These are phyloP conservation scores for Agapostemon virescens DNA, from an alignment of 2,888 invertebrate species.

Conservation along the genomic window DNA sequence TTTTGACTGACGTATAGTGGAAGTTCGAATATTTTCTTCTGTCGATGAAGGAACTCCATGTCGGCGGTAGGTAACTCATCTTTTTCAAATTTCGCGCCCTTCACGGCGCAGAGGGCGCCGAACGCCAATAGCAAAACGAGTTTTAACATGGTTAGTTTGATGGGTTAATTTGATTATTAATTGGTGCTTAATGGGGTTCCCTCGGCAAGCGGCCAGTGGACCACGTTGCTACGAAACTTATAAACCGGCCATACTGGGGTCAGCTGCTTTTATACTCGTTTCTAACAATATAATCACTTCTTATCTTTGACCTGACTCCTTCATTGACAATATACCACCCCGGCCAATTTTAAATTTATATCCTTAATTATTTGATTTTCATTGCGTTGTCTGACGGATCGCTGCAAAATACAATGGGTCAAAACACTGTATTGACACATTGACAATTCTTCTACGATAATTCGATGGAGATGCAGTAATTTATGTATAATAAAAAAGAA, in stretches of 20 bases:
- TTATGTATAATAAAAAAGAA: too few species aligned
- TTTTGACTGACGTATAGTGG: conserved; percentile 74
- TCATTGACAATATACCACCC: conserved; percentile 18
- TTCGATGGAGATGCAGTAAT: not conserved
- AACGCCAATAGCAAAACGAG: conserved; percentile 27
- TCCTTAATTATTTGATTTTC: not conserved
- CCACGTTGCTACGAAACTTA: conserved; percentile 1
- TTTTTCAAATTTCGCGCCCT: not conserved
- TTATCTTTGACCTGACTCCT: conserved; percentile 34
- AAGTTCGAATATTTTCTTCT: conserved; percentile 78
- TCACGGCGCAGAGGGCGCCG: conserved; percentile 12
- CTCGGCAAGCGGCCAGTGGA: not conserved
- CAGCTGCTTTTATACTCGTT: conserved; percentile 46
- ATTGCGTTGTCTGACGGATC: not conserved
- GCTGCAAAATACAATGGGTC: not conserved
- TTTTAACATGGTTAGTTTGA: too few species aligned
- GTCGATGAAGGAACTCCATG: conserved; percentile 76
- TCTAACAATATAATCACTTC: conserved; percentile 33
- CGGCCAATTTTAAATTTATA: not conserved
- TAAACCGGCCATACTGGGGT: not conserved
- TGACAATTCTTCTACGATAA: not conserved
- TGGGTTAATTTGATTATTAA: not conserved
- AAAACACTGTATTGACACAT: not conserved
- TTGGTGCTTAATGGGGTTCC: not conserved
- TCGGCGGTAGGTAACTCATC: conserved; percentile 70